Conservation (phyloP, 2,797 vertebrate genomes). For the Micrastur ruficollis region DNA sequence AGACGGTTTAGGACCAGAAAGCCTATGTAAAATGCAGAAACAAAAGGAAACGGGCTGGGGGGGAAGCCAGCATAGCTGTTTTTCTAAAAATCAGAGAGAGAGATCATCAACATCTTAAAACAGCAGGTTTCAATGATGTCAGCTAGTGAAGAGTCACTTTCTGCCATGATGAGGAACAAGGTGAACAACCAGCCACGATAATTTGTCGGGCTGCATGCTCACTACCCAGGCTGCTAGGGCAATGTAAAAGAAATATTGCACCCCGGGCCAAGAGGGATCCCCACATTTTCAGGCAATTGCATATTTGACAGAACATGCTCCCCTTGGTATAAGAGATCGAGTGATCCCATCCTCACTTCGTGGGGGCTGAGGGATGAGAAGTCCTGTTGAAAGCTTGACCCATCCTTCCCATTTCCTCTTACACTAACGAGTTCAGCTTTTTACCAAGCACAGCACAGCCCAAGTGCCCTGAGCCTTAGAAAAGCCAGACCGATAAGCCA, state of each 20-base stretch:
- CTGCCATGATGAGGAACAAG: neutral
- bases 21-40: neutral
- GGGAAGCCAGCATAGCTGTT: neutral
- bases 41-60: accelerated
- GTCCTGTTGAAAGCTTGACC: neutral
- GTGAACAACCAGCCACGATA: neutral
- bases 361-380: neutral
- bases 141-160: neutral
- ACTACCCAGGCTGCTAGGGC: neutral
- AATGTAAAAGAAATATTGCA: neutral
- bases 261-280: neutral
- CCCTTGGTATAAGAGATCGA: neutral
- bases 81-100: neutral
- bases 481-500: neutral
- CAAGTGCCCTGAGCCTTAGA: neutral
- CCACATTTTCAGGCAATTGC: neutral
- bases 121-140: neutral
- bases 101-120: neutral
- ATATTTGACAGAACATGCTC: neutral
- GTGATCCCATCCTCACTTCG: neutral
- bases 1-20: neutral
- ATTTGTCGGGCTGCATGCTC: neutral
- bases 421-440: accelerated
- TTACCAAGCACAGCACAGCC: neutral
- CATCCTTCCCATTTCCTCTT: neutral